Evolutionary conservation across 2,113 vertebrate species (phyloP), one percentile per base, ranked within the genome.

Genomic region (Crotophaga sulcirostris): DNA sequence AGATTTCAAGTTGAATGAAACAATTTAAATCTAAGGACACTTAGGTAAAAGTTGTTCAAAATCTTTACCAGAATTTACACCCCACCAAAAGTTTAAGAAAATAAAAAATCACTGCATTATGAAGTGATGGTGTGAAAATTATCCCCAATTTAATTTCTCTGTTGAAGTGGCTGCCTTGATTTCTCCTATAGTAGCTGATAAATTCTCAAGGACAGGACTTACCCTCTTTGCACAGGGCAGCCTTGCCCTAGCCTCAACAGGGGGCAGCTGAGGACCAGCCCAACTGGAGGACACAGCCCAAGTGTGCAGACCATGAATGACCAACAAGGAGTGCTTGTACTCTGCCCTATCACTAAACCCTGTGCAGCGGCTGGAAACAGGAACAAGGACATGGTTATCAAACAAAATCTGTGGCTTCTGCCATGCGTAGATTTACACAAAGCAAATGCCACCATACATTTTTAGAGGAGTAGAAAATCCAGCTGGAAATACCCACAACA

Each of bases 41-140:
- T 84, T 64, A 90, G 38, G 52, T 96, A 85, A 96, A 93, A 95
- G 62, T 83, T 89, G 83, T 93, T 96, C 54, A 84, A 92, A 92
- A 89, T 58, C 75, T 86, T 89, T 91, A 90, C 29, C 47, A 82
- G 88, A 78, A 73, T 75, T 84, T 94, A 54, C 40, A 75, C 31
- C 25, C 40, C 42, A 69, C 64, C 21, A 20, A 45, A 86, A 95
- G 11, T 70, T 73, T 7, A 28, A 42, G 75, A 78, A 84, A 74
- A 36, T 33, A 10, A 16, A 44, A 77, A 54, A 68, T 13, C 40
- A 44, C 31, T 75, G 33, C 29, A 21, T 84, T 90, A 63, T 49
- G 52, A 92, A 94, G 36, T 2, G 7, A 40, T 40, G 36, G 47
- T 74, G 29, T 0, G 0, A 89, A 95, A 89, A 75, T 68, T 24